Conservation (phyloP, 2,888 invertebrate species). For the Diadromus collaris region DNA sequence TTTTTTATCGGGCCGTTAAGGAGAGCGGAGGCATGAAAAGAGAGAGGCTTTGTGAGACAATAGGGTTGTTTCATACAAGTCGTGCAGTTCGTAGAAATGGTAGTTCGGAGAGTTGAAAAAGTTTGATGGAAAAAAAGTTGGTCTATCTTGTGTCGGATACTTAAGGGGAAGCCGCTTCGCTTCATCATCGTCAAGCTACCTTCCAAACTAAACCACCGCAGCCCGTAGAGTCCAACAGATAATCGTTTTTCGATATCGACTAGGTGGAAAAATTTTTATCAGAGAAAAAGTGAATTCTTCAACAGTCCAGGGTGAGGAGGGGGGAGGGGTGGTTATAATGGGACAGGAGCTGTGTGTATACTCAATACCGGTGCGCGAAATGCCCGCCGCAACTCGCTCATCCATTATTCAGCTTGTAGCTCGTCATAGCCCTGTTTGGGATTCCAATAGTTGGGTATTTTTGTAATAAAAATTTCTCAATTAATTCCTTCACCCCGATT, state of each 20-base stretch:
- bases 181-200: background rate
- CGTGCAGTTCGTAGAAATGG: background rate
- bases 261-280: background rate
- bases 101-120: background rate
- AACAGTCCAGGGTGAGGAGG: background rate
- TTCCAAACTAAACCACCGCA: background rate
- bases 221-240: background rate
- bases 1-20: background rate
- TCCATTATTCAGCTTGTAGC: slow-evolving; percentile 34
- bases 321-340: background rate
- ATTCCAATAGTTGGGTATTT: slow-evolving; percentile 32
- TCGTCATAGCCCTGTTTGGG: background rate
- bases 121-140: background rate
- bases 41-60: background rate
- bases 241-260: slow-evolving; percentile 5
- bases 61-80: background rate
- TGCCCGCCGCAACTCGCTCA: slow-evolving; percentile 8
- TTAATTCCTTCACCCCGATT: background rate
- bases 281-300: background rate
- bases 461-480: slow-evolving; percentile 28
- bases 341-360: background rate
- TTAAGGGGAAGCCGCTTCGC: background rate
- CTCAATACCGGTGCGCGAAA: background rate
- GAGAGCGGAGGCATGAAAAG: background rate
- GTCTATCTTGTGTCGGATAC: background rate